These are phyloP conservation scores for Hipposideros armiger DNA, from an alignment of 2,113 vertebrate genomes.

Conservation along the genomic window DNA sequence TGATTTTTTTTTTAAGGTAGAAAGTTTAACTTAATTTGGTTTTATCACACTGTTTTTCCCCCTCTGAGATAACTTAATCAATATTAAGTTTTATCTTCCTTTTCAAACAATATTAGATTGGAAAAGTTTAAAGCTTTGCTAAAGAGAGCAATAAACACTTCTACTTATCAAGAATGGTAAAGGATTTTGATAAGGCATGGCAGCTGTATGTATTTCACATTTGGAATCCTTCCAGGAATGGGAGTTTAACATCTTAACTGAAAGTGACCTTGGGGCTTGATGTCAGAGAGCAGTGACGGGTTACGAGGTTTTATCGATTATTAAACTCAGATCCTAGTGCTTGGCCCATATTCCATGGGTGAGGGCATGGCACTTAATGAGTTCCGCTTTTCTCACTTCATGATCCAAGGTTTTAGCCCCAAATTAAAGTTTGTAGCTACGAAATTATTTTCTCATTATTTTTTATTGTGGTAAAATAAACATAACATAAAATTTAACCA, in stretches of 20 bases:
- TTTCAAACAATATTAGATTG: constrained; percentile 29
- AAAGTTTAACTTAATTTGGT: not conserved
- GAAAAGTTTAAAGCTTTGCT: constrained; percentile 7
- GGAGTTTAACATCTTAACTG: not conserved
- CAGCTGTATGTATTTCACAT: not conserved
- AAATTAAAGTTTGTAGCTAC: not conserved
- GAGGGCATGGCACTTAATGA: not conserved
- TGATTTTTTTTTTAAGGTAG: constrained; percentile 8
- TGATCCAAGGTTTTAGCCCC: not conserved
- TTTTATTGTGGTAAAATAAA: not conserved
- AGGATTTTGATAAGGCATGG: not conserved
- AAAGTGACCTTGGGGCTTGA: not conserved
- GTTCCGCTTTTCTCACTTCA: not conserved
- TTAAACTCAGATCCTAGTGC: not conserved
- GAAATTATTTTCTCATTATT: not conserved
- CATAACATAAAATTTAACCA: not conserved
- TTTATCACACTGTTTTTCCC: not conserved
- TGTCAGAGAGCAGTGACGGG: not conserved
- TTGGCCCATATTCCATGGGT: not conserved
- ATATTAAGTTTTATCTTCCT: not conserved
- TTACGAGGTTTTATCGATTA: not conserved
- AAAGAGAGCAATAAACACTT: not conserved
- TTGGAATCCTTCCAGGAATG: not conserved
- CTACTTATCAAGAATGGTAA: not conserved
- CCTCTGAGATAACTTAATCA: constrained; percentile 1